Evolutionary conservation across 2,888 invertebrate genomes (phyloP).

Genomic region (Rotaria socialis): DNA sequence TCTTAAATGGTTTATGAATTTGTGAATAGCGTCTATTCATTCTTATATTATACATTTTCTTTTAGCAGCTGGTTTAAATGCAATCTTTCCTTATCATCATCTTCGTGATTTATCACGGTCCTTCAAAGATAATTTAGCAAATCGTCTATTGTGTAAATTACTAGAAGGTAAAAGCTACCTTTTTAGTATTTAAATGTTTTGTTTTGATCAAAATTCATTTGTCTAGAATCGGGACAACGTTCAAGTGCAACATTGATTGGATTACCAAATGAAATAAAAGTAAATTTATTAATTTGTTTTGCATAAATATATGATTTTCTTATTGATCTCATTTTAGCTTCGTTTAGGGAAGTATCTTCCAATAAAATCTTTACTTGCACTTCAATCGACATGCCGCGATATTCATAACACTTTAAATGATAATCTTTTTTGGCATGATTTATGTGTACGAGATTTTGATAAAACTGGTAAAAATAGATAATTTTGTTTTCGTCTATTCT

Average conservation of each 20-base stretch:
- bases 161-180: not conserved
- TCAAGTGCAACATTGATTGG: not conserved
- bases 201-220: not conserved
- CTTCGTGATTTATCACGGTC: not conserved
- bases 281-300: not conserved
- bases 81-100: not conserved
- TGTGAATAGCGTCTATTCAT: too few species aligned
- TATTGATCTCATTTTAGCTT: not conserved
- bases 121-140: conserved; percentile 10
- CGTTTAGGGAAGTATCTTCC: not conserved
- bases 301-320: too few species aligned
- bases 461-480: not conserved
- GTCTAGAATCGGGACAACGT: not conserved
- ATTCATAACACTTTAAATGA: conserved; percentile 4
- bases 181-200: not conserved
- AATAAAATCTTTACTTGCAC: not conserved
- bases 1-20: too few species aligned
- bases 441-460: conserved; percentile 15
- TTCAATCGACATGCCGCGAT: not conserved
- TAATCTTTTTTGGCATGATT: conserved; percentile 13
- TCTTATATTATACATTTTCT: not conserved
- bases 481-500: not conserved
- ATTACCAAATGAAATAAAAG: conserved; percentile 23
- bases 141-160: not conserved
- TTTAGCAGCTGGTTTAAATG: not conserved